Evolutionary conservation across 2,888 invertebrate species (phyloP), one percentile per base, ranked within the genome.

Genomic region (Iselma pallidipennis): DNA sequence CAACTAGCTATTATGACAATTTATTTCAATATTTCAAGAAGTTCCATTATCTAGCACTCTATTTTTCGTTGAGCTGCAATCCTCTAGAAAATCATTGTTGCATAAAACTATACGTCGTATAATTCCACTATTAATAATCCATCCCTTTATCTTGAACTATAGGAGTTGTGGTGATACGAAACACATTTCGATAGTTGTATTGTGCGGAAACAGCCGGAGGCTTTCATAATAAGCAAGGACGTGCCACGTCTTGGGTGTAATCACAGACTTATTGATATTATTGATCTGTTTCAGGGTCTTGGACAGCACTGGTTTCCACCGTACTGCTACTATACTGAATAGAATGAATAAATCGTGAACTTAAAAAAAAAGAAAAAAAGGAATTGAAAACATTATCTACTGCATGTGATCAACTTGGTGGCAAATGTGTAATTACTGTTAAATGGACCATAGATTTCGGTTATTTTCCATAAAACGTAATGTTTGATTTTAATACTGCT

Each of bases 241-340:
- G 68, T 70, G 66, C 62, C 6, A n/a, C 63, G 64, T 62, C 60
- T 59, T 58, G 65, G 45, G 56, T 65, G 59, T 67, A 68, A 69
- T 69, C 65, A 63, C 65, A 66, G 63, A 67, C 61, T 63, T 71
- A 72, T 70, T 72, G 70, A 71, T 66, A 66, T 57, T 68, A 70
- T 72, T 66, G 69, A 71, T 71, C 55, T 72, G 71, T 72, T 72
- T 54, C 71, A 72, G 71, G 68, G 45, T 26, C 54, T 21, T 21
- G 59, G 60, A 65, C 62, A 64, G 56, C 55, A 57, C 57, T 59
- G 48, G 49, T 52, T 53, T 54, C 63, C 48, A 37, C 55, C 25
- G 37, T 55, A n/a, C n/a, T n/a, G n/a, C n/a, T n/a, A n/a, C n/a
- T n/a, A n/a, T n/a, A n/a, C n/a, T n/a, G n/a, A n/a, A n/a, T n/a